Conservation (phyloP, 2,888 invertebrate species). For the Timema cristinae region DNA sequence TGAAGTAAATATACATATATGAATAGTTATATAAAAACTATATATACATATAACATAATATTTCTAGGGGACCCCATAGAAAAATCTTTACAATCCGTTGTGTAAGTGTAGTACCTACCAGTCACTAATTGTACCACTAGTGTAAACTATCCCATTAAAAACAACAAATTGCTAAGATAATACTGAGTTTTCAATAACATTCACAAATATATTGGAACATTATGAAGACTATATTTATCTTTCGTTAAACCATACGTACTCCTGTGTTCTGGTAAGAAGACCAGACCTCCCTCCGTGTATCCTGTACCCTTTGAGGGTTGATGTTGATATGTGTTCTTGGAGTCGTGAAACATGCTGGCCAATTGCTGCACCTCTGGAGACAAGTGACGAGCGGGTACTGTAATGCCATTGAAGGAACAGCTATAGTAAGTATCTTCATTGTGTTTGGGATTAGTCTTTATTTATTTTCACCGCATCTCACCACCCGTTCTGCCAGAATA, state of each 20-base stretch:
- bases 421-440: no score
- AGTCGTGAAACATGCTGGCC: constrained; percentile 20
- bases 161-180: neutral
- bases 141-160: neutral
- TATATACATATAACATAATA: no score
- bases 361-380: constrained; percentile 20
- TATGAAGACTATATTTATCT: neutral
- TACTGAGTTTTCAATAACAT: no score
- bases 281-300: constrained; percentile 61
- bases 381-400: neutral
- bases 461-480: no score
- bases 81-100: no score
- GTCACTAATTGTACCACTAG: neutral
- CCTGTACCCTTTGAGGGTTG: constrained; percentile 39
- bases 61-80: no score
- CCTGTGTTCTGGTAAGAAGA: constrained; percentile 46
- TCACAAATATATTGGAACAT: no score
- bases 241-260: constrained; percentile 10
- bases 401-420: no score
- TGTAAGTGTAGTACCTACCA: neutral
- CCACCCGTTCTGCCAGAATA: no score
- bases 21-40: no score
- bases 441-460: no score
- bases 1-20: no score
- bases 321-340: constrained; percentile 13